Percentiles rank a stretch among this genome's conserved stretches.
Conservation (phyloP, 2,113 vertebrate species). For the Hypanus sabinus region DNA sequence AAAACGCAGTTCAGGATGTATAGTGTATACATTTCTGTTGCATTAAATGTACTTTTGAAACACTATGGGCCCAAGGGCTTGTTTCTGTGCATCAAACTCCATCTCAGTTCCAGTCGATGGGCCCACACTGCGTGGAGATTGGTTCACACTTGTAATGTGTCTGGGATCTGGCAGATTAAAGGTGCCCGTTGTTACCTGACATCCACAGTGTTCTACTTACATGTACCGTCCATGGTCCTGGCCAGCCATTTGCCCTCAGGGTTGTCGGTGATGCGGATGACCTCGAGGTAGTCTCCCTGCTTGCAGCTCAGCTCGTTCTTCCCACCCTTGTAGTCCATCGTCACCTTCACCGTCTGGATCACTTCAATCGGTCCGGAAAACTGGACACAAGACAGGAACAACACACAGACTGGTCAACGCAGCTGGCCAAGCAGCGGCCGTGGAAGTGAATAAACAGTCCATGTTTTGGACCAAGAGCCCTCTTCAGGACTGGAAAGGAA, state of each 20-base stretch:
- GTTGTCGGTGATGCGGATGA: conserved; percentile 79
- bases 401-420: no score
- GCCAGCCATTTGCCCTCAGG: conserved; percentile 90
- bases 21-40: no score
- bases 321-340: conserved; percentile 64
- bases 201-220: conserved; percentile 53
- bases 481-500: no score
- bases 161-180: not conserved
- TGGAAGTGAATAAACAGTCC: no score
- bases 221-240: conserved; percentile 63
- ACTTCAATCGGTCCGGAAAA: conserved; percentile 65
- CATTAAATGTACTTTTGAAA: no score
- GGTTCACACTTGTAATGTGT: not conserved
- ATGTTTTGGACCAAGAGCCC: no score
- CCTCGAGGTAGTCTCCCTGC: conserved; percentile 76
- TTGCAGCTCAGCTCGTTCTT: conserved; percentile 76
- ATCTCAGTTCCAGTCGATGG: not conserved
- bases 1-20: no score
- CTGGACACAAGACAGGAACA: conserved; percentile 50
- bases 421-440: no score
- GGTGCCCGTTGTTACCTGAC: not conserved
- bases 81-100: no score
- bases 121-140: not conserved
- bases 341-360: conserved; percentile 70
- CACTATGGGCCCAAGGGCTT: no score